Base-by-base conservation (phyloP, 2,888 invertebrate species). In the Agonopterix alstromeriana region DNA sequence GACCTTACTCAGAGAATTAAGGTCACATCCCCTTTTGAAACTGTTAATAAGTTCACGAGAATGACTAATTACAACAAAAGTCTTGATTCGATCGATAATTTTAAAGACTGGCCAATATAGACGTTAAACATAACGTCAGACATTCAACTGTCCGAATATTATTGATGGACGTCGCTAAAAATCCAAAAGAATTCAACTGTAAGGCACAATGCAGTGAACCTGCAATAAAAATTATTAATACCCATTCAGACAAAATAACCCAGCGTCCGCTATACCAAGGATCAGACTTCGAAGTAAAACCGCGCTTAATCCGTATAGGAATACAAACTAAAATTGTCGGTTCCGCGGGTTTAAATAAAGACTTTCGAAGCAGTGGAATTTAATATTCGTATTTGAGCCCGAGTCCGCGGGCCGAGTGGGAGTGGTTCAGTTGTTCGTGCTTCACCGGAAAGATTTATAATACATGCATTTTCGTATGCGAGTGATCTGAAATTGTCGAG, bases 371-470 rank as follows among this genome's bases (percentile, higher is more conserved):
- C 74, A 75, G 73, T 76, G 82, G 86, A 88, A 87, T 88, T 88
- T 86, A 87, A 87, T 88, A 87, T 86, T 84, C 84, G 80, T 78
- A 80, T 82, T 76, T 67, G 77, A 80, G 79, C 27, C 58, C 60
- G 56, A 58, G 68, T 73, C 77, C 73, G 72, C 76, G 72, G 79
- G 73, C 70, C 68, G 75, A 84, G 87, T 88, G 85, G 88, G 88
- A 81, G 88, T 82, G 88, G 83, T 73, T 68, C 65, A 65, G 77
- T 80, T 81, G 85, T 86, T 84, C 84, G 78, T 77, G 77, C 77
- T 70, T 79, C 86, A 83, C 86, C 87, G 87, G 88, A 88, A 88
- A 88, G 88, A 88, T 87, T 88, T 87, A 88, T 87, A 87, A 85
- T 87, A 88, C 88, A 82, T 83, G 82, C 85, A 82, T 79, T 84